These are phyloP conservation scores for Drosophila sucinea DNA, from an alignment of 1,140 invertebrate genomes.

Conservation along the genomic window DNA sequence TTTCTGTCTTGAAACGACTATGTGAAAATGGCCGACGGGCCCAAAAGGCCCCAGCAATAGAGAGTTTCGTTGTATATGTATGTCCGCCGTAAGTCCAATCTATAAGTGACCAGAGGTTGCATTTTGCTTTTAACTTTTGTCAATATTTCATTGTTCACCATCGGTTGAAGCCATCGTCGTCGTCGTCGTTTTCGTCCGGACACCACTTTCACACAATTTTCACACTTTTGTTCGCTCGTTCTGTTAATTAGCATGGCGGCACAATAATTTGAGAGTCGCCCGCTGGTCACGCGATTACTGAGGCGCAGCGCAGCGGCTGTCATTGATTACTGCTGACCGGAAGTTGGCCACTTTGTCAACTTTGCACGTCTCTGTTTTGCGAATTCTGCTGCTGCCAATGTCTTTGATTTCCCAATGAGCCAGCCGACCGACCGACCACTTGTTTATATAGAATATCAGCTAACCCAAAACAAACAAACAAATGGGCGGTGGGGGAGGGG, in stretches of 20 bases:
- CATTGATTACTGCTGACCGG: constrained; percentile 44
- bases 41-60: constrained; percentile 24
- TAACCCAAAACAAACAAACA: background rate
- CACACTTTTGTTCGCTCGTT: constrained; percentile 62
- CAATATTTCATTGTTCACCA: constrained; percentile 66
- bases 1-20: constrained; percentile 13
- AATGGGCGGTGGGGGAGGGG: background rate
- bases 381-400: constrained; percentile 24
- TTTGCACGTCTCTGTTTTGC: constrained; percentile 52
- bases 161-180: constrained; percentile 3
- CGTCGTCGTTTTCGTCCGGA: constrained; percentile 21
- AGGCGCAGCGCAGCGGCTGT: constrained; percentile 21
- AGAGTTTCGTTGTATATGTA: background rate
- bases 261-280: constrained; percentile 44
- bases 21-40: constrained; percentile 50
- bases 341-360: constrained; percentile 65
- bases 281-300: constrained; percentile 55
- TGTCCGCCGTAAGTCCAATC: background rate
- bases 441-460: constrained; percentile 37
- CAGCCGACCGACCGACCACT: constrained; percentile 12
- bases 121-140: constrained; percentile 54
- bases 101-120: constrained; percentile 27
- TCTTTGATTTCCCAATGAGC: constrained; percentile 54
- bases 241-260: constrained; percentile 71
- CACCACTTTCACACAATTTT: constrained; percentile 69